phyloP scores from a whole-genome alignment of 2,888 invertebrate species.

The Eudasyphora cyanicolor region DNA sequence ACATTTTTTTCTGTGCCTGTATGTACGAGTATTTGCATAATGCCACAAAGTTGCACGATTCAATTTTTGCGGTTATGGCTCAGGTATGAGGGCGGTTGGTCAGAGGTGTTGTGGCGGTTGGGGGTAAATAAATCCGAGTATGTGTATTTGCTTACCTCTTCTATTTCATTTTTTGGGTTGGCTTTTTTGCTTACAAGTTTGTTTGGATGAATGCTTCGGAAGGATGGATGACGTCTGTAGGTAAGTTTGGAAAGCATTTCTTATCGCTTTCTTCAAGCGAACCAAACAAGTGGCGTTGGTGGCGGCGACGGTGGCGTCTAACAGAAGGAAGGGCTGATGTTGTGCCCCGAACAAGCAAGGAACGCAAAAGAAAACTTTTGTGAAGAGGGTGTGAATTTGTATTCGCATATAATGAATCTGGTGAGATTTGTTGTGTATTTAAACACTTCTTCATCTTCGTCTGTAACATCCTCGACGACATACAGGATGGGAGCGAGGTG shows the following conservation, averaged over 20 bases:
- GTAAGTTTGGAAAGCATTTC: conserved; percentile 58
- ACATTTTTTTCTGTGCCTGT: background rate
- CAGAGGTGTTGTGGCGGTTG: background rate
- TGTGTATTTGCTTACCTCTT: conserved; percentile 35
- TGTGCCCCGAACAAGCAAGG: background rate
- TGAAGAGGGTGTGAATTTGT: conserved; percentile 54
- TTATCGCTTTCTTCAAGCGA: conserved; percentile 58
- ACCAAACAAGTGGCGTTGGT: background rate
- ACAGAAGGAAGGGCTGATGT: background rate
- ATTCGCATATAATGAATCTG: conserved; percentile 59
- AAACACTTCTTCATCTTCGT: conserved; percentile 43
- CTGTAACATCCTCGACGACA: background rate
- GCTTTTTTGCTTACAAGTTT: background rate
- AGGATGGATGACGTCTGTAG: conserved; percentile 1
- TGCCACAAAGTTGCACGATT: conserved; percentile 63
- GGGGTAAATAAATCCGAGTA: no score
- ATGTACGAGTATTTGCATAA: conserved; percentile 46
- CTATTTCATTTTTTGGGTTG: background rate
- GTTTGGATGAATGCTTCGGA: background rate
- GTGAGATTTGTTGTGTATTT: conserved; percentile 61
- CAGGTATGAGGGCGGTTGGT: conserved; percentile 5
- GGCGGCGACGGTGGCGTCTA: background rate
- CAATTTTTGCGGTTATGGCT: conserved; percentile 11
- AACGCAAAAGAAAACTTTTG: background rate
- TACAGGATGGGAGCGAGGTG: background rate